Evolutionary conservation across 2,797 vertebrate genomes (phyloP), one percentile per base, ranked within the genome.

Genomic region (Apogon talboti): DNA sequence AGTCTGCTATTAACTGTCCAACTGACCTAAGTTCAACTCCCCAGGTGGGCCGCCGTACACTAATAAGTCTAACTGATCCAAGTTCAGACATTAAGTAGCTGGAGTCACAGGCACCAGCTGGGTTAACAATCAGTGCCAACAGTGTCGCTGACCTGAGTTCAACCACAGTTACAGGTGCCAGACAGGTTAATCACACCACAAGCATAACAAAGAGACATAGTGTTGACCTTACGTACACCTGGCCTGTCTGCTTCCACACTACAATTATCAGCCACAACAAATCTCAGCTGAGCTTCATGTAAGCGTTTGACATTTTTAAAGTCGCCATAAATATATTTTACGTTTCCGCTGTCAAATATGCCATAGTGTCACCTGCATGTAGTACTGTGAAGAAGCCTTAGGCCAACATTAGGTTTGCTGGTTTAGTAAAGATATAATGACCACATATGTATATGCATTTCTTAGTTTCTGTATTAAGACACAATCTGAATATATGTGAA

Each of bases 141-240:
- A 44, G 68, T 66, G 77, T 84, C 79, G 61, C 52, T 84, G 86
- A 83, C 84, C 87, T 18, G 55, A 70, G 78, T 67, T 72, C 78
- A 71, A 60, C 38, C 52, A 13, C 66, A 88, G 81, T 61, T 78
- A 51, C 82, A 75, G 81, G 78, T 79, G 75, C 66, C 79, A 87
- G 79, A 81, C 79, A 64, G 87, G 84, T 87, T 88, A 84, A 87
- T 89, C 73, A 79, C 80, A 80, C 40, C 80, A 76, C 82, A 80
- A 79, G 79, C 70, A 66, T 82, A 84, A 85, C 77, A 84, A 78
- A 83, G 84, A 81, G 60, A 79, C 75, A 61, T 64, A 48, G 40
- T 38, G 18, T 53, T 69, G 79, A 83, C 83, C 79, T 56, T 3
- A 52, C 49, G 63, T 51, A 57, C 64, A 61, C 57, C 62, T 66